phyloP scores from a whole-genome alignment of 2,797 vertebrate species.

The Gymnocypris eckloni region DNA sequence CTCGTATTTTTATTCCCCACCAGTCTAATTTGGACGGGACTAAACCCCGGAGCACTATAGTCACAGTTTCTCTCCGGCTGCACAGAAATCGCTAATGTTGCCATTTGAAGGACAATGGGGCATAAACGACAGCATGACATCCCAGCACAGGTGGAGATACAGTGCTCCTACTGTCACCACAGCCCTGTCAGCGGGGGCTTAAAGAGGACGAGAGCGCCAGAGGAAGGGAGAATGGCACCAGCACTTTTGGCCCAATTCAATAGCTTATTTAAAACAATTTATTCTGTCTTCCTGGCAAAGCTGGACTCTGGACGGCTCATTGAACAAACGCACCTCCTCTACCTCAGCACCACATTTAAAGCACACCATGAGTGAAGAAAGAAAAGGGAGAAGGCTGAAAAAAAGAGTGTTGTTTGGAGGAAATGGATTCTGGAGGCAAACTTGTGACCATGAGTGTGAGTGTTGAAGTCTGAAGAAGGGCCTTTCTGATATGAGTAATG shows the following conservation, averaged over 20 bases:
- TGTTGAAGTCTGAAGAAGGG: constrained; percentile 70
- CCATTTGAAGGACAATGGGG: constrained; percentile 67
- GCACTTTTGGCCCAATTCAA: constrained; percentile 65
- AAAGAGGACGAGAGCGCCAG: constrained; percentile 49
- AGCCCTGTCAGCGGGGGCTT: constrained; percentile 55
- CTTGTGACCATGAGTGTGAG: constrained; percentile 67
- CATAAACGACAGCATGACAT: constrained; percentile 63
- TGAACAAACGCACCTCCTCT: constrained; percentile 75
- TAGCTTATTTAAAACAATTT: constrained; percentile 73
- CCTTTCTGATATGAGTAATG: constrained; percentile 64
- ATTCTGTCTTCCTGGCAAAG: constrained; percentile 68
- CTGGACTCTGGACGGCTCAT: constrained; percentile 78
- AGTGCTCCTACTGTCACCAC: constrained; percentile 58
- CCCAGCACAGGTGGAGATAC: constrained; percentile 60
- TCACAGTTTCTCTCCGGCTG: constrained; percentile 39
- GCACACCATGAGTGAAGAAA: constrained; percentile 68
- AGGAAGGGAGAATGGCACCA: constrained; percentile 31
- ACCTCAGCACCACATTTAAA: constrained; percentile 69
- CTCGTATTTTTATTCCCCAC: background rate
- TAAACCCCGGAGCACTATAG: constrained; percentile 53
- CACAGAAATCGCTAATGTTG: constrained; percentile 58
- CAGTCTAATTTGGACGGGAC: constrained; percentile 55
- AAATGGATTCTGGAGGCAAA: constrained; percentile 77
- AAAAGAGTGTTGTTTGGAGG: constrained; percentile 65
- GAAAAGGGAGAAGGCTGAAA: constrained; percentile 37